These are phyloP conservation scores for Galaxea fascicularis DNA, from an alignment of 92 coral and sea anemone species.

Conservation along the genomic window DNA sequence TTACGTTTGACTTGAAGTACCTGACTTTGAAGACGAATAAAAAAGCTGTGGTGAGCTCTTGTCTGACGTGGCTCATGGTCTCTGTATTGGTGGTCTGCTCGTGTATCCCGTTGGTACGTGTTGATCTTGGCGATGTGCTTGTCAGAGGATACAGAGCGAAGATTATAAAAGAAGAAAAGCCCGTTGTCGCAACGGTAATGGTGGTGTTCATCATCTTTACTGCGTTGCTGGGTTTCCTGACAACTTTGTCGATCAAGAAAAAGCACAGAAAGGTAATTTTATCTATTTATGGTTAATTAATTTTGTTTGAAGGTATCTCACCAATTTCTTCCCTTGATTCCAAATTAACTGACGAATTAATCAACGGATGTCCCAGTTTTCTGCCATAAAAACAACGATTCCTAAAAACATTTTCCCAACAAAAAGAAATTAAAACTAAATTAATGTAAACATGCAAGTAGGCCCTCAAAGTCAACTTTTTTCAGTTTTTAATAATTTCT, in stretches of 20 bases:
- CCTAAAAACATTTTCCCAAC: too few relatives aligned
- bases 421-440: too few relatives aligned
- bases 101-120: background rate
- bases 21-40: background rate
- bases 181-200: background rate
- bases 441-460: too few relatives aligned
- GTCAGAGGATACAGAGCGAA: background rate
- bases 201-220: background rate
- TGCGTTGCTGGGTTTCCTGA: background rate
- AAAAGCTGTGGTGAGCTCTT: background rate
- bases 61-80: background rate
- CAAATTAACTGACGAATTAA: too few relatives aligned
- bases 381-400: too few relatives aligned
- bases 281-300: too few relatives aligned
- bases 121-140: background rate
- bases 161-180: background rate
- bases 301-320: too few relatives aligned
- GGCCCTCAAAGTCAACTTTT: too few relatives aligned
- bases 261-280: background rate
- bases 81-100: background rate
- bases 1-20: background rate
- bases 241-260: background rate
- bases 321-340: too few relatives aligned
- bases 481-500: too few relatives aligned
- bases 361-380: too few relatives aligned